Evolutionary conservation across 2,888 invertebrate genomes (phyloP), one percentile per base, ranked within the genome.

Genomic region (Automeris io): DNA sequence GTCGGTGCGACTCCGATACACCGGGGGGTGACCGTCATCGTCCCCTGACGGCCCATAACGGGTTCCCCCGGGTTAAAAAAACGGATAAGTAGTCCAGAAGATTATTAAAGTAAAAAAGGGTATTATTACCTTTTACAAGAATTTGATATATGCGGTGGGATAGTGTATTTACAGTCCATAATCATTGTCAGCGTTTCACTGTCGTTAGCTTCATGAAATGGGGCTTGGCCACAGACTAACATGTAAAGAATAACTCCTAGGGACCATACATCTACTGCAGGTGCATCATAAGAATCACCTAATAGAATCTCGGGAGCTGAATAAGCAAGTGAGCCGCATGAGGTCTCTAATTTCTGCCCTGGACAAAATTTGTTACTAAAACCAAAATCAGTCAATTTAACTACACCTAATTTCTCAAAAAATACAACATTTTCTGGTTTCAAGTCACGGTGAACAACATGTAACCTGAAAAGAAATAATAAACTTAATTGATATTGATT

Each of bases 371-470:
- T 93, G 88, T 99, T 99, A 83, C 98, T 98, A 72, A 92, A 93
- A 52, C 98, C 99, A 88, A 99, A 99, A 86, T 99, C 99, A 45
- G 99, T 99, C 69, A 99, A 89, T 88, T 99, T 99, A 21, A 99
- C 99, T 72, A 97, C 91, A 41, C 97, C 97, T 60, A 96, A 88
- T 83, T 97, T 96, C 82, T 98, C 97, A 79, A 99, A 99, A 87
- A 99, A 99, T 35, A 99, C 98, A 42, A 99, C 99, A 88, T 99
- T 99, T 83, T 99, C 99, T 8, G 99, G 99, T 85, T 99, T 99
- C 51, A 99, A 89, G 87, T 99, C 99, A 51, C 99, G 91, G 58
- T 90, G 90, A 31, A 90, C 90, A 47, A 91, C 90, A 78, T 90
- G 91, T 75, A 90, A 80, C 61, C 87, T 87, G 77, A 36, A 77